phyloP scores from a whole-genome alignment of 2,888 invertebrate genomes.

The Tetramorium bicarinatum region DNA sequence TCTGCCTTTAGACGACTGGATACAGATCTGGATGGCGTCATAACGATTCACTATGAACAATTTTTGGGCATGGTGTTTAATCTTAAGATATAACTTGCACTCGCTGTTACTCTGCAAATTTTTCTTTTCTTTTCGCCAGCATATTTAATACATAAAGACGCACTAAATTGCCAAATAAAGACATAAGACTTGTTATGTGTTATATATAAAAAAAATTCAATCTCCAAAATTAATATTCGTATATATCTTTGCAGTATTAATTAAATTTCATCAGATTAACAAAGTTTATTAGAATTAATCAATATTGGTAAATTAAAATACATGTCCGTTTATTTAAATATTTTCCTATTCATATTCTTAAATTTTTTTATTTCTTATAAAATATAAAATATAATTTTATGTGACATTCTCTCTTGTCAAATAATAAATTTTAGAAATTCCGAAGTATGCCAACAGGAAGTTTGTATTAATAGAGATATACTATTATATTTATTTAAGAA shows the following conservation, averaged over 20 bases:
- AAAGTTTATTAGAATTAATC: not conserved
- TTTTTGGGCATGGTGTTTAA: slow-evolving; percentile 97
- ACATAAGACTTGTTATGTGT: slow-evolving; percentile 7
- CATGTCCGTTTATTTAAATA: not conserved
- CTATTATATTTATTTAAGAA: not conserved
- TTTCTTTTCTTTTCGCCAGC: slow-evolving; percentile 15
- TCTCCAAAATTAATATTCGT: slow-evolving; percentile 38
- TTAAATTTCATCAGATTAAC: not conserved
- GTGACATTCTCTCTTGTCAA: slow-evolving; percentile 8
- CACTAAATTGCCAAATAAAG: slow-evolving; percentile 62
- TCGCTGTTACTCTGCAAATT: not conserved
- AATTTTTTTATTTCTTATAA: not conserved
- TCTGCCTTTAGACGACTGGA: slow-evolving; percentile 95
- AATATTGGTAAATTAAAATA: not conserved
- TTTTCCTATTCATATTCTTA: not conserved
- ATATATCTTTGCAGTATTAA: not conserved
- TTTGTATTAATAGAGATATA: not conserved
- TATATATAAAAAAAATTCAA: slow-evolving; percentile 14
- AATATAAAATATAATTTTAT: not conserved
- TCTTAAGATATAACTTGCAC: slow-evolving; percentile 89
- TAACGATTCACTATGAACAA: slow-evolving; percentile 98
- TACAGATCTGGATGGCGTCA: slow-evolving; percentile 97
- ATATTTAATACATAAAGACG: not conserved
- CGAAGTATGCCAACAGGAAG: not conserved
- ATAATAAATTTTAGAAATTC: slow-evolving; percentile 31